A percentile compares a stretch with the other conserved stretches of the same genome.
Evolutionary conservation across 2,888 invertebrate genomes (phyloP).

Genomic region (Pheosia tremula): DNA sequence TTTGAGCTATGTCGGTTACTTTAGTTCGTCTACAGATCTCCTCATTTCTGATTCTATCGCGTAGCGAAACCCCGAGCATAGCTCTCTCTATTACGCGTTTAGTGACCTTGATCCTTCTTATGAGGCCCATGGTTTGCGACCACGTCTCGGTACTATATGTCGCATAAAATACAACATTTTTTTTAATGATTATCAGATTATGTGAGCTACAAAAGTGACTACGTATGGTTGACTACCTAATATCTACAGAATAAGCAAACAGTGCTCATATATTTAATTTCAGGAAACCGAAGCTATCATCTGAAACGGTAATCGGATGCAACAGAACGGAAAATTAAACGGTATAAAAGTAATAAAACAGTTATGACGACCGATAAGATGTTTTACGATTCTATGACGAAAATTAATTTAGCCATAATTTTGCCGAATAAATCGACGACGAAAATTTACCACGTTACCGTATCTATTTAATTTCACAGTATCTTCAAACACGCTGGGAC

Average conservation of each 20-base stretch:
- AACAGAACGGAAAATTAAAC: conserved; percentile 33
- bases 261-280: conserved; percentile 1
- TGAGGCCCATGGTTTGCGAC: no score
- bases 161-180: no score
- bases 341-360: conserved; percentile 39
- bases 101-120: no score
- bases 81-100: no score
- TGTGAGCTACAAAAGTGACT: not conserved
- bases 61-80: no score
- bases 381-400: conserved; percentile 38
- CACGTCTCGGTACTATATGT: no score
- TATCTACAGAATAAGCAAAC: not conserved
- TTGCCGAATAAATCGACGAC: conserved; percentile 30
- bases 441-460: conserved; percentile 23
- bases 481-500: conserved; percentile 4
- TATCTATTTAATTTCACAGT: conserved; percentile 18
- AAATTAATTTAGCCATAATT: conserved; percentile 37
- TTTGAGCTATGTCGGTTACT: no score
- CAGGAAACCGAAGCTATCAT: conserved; percentile 19
- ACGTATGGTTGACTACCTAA: no score
- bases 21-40: no score
- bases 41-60: no score
- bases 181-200: no score
- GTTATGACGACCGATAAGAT: conserved; percentile 36
- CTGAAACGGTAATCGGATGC: conserved; percentile 25